Conservation (phyloP, 1,140 invertebrate genomes). For the Drosophila punjabiensis region DNA sequence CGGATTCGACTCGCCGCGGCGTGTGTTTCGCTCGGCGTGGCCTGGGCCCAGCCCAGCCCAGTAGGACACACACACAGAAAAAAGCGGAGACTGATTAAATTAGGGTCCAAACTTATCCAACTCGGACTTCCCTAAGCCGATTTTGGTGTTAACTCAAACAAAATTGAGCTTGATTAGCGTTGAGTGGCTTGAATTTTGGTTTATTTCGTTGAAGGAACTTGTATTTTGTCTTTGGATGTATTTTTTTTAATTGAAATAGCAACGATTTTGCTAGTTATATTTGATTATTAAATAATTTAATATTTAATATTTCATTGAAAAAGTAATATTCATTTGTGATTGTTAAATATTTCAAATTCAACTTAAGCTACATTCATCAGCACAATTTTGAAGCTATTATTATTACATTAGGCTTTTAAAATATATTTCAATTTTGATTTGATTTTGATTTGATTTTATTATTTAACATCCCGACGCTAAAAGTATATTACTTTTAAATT, state of each 20-base stretch:
- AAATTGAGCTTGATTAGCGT: conserved; percentile 39
- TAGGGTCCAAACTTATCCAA: conserved; percentile 30
- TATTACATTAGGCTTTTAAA: too few species aligned
- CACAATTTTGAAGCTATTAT: too few species aligned
- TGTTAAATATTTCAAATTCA: too few species aligned
- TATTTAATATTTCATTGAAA: background rate
- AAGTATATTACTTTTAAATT: too few species aligned
- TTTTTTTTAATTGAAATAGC: background rate
- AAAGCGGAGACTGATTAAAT: conserved; percentile 46
- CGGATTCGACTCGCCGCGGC: conserved; percentile 43
- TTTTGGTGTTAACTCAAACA: conserved; percentile 6
- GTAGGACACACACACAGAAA: conserved; percentile 21
- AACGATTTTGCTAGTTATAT: background rate
- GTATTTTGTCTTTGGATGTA: background rate
- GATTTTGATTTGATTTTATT: too few species aligned
- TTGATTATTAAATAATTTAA: background rate
- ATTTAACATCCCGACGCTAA: too few species aligned
- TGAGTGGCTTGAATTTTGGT: conserved; percentile 10
- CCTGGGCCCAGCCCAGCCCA: conserved; percentile 28
- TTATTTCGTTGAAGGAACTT: background rate
- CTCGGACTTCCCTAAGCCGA: conserved; percentile 30
- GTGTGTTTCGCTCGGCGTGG: conserved; percentile 2
- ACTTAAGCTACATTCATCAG: background rate
- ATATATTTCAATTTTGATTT: background rate
- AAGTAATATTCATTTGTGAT: background rate